Evolutionary conservation across 2,113 vertebrate genomes (phyloP).

Genomic region (Caloenas nicobarica): DNA sequence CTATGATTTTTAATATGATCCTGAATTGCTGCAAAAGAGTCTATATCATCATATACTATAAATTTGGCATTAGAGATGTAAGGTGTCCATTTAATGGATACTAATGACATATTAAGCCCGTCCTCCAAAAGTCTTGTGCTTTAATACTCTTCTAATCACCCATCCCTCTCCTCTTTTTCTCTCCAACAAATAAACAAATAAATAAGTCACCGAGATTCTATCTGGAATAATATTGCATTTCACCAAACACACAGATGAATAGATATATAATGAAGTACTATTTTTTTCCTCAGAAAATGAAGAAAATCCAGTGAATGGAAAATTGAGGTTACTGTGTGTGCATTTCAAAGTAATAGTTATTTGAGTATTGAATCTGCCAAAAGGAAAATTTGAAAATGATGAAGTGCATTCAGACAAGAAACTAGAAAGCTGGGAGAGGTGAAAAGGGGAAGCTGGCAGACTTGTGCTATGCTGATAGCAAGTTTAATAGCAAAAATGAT

Average conservation of each 20-base stretch:
- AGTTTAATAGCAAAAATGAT: slow-evolving; percentile 36
- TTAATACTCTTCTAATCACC: neutral
- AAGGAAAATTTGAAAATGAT: slow-evolving; percentile 72
- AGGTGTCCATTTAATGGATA: neutral
- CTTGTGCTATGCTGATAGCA: slow-evolving; percentile 13
- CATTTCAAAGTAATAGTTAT: slow-evolving; percentile 59
- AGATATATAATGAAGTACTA: slow-evolving; percentile 67
- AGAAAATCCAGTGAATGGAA: slow-evolving; percentile 64
- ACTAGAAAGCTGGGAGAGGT: slow-evolving; percentile 52
- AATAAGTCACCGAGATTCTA: neutral
- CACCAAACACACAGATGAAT: slow-evolving; percentile 51
- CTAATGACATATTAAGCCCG: neutral
- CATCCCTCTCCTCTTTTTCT: neutral
- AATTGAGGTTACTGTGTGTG: slow-evolving; percentile 57
- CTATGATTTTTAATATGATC: neutral
- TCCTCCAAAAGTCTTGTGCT: neutral
- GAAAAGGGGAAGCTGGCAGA: slow-evolving; percentile 29
- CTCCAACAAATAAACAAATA: neutral
- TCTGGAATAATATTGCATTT: slow-evolving; percentile 15
- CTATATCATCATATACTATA: neutral
- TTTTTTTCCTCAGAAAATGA: slow-evolving; percentile 65
- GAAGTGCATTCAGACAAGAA: slow-evolving; percentile 68
- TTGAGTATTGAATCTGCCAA: slow-evolving; percentile 49
- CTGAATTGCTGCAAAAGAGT: neutral
- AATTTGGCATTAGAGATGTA: neutral